Conservation (phyloP, 2,113 vertebrate genomes). For the Vireo altiloquus region DNA sequence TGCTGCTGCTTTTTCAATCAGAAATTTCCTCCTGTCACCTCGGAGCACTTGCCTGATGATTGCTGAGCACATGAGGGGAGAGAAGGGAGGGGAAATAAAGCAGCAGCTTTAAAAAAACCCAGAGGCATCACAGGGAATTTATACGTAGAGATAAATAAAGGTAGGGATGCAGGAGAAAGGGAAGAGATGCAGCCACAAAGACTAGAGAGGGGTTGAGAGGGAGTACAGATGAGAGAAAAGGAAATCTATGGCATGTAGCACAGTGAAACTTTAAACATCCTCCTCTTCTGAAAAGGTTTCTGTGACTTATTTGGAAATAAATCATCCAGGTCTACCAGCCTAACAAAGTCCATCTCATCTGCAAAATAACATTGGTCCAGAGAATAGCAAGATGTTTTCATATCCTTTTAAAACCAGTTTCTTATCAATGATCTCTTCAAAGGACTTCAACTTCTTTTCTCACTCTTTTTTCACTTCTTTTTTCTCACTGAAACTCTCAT, state of each 20-base stretch:
- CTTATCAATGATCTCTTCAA: not conserved
- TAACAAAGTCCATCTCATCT: not conserved
- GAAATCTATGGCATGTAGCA: not conserved
- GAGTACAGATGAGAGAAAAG: not conserved
- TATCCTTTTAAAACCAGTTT: not conserved
- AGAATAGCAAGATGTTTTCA: not conserved
- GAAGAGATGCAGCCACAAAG: not conserved
- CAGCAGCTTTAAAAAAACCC: not conserved
- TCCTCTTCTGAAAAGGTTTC: not conserved
- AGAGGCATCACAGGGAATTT: not conserved
- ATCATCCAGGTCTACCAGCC: not conserved
- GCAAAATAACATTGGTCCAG: not conserved
- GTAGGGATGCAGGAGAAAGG: not conserved
- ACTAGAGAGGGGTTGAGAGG: not conserved
- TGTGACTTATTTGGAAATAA: not conserved
- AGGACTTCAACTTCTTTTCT: not conserved
- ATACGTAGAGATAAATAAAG: not conserved
- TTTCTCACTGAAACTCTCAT: not conserved
- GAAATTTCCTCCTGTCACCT: not conserved
- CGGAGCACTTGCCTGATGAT: not conserved
- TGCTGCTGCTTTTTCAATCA: not conserved
- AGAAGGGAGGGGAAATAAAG: not conserved
- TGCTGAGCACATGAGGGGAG: not conserved
- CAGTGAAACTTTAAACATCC: not conserved
- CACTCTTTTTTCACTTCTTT: too few species aligned